A percentile compares a stretch with the other conserved stretches of the same genome.
Conservation (phyloP, 2,888 invertebrate species). For the Pasiphila rectangulata region DNA sequence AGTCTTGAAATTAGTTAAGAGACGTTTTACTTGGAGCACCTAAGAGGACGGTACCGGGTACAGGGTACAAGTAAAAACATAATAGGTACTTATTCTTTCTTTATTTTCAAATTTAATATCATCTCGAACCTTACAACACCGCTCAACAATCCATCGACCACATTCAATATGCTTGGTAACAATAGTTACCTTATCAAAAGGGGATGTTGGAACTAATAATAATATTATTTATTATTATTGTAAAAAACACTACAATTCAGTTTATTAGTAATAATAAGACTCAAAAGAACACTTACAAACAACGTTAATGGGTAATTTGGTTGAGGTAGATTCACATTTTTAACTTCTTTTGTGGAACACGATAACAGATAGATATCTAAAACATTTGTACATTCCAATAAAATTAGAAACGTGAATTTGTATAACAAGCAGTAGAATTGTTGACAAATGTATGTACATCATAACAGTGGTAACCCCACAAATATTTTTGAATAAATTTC, state of each 20-base stretch:
- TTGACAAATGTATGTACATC: neutral
- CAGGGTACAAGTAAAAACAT: conserved; percentile 42
- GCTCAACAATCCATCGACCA: conserved; percentile 57
- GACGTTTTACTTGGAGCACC: too few relatives aligned
- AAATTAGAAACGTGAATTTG: conserved; percentile 19
- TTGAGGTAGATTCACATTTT: conserved; percentile 76
- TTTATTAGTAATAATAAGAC: conserved; percentile 74
- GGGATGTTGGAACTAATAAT: conserved; percentile 70
- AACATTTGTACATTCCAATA: conserved; percentile 12
- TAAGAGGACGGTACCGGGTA: too few relatives aligned
- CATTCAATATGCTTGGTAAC: conserved; percentile 75
- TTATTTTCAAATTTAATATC: conserved; percentile 67
- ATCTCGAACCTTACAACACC: conserved; percentile 67
- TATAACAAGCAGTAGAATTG: conserved; percentile 20
- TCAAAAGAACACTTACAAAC: conserved; percentile 78
- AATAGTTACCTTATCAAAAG: conserved; percentile 80
- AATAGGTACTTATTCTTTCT: conserved; percentile 26
- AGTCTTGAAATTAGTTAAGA: too few relatives aligned
- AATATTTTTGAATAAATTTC: conserved; percentile 38
- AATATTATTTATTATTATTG: conserved; percentile 55
- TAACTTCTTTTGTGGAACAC: conserved; percentile 46
- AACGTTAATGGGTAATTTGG: conserved; percentile 78
- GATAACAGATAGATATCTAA: conserved; percentile 21
- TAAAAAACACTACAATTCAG: conserved; percentile 71
- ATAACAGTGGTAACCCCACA: conserved; percentile 48